Evolutionary conservation across 2,888 invertebrate genomes (phyloP).

Genomic region (Strigamia transsilvanica): DNA sequence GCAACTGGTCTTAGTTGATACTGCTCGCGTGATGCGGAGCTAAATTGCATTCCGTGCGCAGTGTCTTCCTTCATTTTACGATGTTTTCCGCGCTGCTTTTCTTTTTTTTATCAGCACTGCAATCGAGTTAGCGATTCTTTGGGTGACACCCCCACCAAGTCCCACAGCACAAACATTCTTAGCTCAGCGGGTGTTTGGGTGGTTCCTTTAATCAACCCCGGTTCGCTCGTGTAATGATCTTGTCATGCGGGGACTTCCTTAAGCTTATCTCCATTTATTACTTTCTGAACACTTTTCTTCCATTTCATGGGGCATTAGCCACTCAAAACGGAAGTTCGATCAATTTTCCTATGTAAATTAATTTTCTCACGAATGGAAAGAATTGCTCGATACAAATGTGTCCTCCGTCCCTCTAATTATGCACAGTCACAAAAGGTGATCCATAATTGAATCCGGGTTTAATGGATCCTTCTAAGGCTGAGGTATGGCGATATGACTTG

Average conservation of each 20-base stretch:
- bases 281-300: background rate
- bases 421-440: slow-evolving; percentile 5
- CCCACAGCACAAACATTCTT: slow-evolving; percentile 26
- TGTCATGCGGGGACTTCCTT: slow-evolving; percentile 21
- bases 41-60: background rate
- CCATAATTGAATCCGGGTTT: slow-evolving; percentile 30
- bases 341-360: background rate
- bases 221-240: slow-evolving; percentile 44
- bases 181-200: slow-evolving; percentile 22
- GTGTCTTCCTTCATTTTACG: background rate
- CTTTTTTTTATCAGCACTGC: background rate
- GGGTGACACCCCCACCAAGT: slow-evolving; percentile 18
- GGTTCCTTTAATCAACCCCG: slow-evolving; percentile 40
- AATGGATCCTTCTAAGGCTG: background rate
- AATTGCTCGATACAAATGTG: background rate
- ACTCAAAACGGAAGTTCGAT: background rate
- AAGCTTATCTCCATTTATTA: background rate
- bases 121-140: slow-evolving; percentile 34
- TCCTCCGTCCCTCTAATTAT: background rate
- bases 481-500: background rate
- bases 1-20: slow-evolving; percentile 4
- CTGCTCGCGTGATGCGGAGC: background rate
- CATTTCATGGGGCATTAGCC: background rate
- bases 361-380: no score
- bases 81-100: background rate